Conservation (phyloP, 2,113 vertebrate genomes). For the Rissa tridactyla region DNA sequence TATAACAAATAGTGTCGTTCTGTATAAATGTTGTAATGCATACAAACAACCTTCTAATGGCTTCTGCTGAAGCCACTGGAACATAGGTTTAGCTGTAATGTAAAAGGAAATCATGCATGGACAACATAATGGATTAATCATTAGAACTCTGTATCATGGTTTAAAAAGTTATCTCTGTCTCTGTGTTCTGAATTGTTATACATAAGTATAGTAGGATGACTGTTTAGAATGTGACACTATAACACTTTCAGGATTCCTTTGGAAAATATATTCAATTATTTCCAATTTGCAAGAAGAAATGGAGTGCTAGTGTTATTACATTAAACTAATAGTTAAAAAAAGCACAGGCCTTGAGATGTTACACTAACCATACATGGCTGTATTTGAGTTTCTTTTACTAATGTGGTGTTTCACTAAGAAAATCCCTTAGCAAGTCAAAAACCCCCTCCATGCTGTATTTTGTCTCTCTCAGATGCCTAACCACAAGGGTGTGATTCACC, state of each 20-base stretch:
- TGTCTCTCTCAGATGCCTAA: not conserved
- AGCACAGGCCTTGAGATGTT: not conserved
- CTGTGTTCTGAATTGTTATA: slow-evolving; percentile 30
- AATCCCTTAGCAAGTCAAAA: not conserved
- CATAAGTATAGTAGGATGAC: not conserved
- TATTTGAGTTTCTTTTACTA: not conserved
- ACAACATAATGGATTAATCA: slow-evolving; percentile 52
- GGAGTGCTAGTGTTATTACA: not conserved
- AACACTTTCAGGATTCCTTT: not conserved
- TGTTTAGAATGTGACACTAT: not conserved
- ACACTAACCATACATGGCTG: not conserved
- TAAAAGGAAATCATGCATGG: slow-evolving; percentile 58
- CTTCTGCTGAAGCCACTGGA: slow-evolving; percentile 44
- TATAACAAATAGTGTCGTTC: slow-evolving; percentile 55
- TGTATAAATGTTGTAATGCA: slow-evolving; percentile 45
- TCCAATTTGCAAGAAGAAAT: not conserved
- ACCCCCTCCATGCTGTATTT: not conserved
- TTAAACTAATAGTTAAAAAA: not conserved
- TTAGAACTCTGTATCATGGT: slow-evolving; percentile 29
- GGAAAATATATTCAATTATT: not conserved
- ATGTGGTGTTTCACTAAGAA: not conserved
- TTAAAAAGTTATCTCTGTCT: slow-evolving; percentile 2
- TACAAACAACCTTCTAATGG: slow-evolving; percentile 60
- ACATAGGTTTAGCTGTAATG: slow-evolving; percentile 27
- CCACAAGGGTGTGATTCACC: not conserved